Evolutionary conservation across 1,140 invertebrate genomes (phyloP).

Genomic region (Sesamia nonagrioides): DNA sequence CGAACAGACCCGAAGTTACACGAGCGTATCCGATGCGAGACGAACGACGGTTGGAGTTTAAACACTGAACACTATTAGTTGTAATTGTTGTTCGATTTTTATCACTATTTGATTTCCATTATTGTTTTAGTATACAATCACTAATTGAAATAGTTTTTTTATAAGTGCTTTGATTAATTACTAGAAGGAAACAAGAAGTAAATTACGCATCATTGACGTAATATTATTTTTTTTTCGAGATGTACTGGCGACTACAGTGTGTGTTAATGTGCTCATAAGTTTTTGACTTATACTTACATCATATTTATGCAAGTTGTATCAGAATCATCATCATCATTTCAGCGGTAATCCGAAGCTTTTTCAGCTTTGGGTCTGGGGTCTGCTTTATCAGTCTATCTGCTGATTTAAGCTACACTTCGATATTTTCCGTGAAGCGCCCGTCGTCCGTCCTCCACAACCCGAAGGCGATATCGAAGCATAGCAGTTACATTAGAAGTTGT

Average conservation of each 20-base stretch:
- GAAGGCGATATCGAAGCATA: no score
- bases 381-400: no score
- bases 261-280: neutral
- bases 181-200: neutral
- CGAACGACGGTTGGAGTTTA: slow-evolving; percentile 5
- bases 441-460: no score
- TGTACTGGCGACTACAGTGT: neutral
- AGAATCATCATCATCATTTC: no score
- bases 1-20: slow-evolving; percentile 48
- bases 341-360: no score
- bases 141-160: slow-evolving; percentile 14
- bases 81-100: neutral
- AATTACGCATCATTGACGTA: neutral
- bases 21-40: slow-evolving; percentile 45
- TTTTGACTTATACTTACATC: no score
- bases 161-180: neutral
- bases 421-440: no score
- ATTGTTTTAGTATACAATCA: slow-evolving; percentile 2
- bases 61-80: slow-evolving; percentile 29
- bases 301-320: no score
- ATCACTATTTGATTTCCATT: slow-evolving; percentile 48
- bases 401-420: no score
- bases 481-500: no score
- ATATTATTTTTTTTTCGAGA: neutral
- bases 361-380: no score